Percentiles rank a stretch among this genome's conserved stretches.
phyloP scores from a whole-genome alignment of 2,113 vertebrate genomes.

The Seriola quinqueradiata region DNA sequence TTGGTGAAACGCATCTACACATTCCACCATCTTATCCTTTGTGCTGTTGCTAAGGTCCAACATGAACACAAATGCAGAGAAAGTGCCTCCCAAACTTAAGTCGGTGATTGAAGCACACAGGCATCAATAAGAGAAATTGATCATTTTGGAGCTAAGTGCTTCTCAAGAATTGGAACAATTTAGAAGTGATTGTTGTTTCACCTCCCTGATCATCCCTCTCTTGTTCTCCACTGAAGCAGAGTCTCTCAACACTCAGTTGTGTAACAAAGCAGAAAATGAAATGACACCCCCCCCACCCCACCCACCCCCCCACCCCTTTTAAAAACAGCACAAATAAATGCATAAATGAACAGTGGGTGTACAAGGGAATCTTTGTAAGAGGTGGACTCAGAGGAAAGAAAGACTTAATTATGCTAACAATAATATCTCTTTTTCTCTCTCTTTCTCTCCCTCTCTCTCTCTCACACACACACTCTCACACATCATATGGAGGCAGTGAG shows the following conservation, averaged over 20 bases:
- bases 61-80: not conserved
- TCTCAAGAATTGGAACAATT: not conserved
- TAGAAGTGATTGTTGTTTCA: constrained; percentile 6
- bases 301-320: no score
- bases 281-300: no score
- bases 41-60: not conserved
- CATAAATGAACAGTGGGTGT: no score
- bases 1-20: not conserved
- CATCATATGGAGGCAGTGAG: constrained; percentile 35
- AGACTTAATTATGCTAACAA: constrained; percentile 13
- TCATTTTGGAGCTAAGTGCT: not conserved
- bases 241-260: not conserved
- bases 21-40: not conserved
- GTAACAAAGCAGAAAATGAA: no score
- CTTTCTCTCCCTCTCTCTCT: not conserved
- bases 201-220: not conserved
- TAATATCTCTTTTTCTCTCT: not conserved
- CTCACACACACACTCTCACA: constrained; percentile 5
- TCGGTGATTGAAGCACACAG: not conserved
- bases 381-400: not conserved
- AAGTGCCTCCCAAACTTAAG: not conserved
- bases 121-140: not conserved
- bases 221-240: not conserved
- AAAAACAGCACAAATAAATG: no score
- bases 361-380: not conserved